These are phyloP conservation scores for Trichopoda pennipes DNA, from an alignment of 2,888 invertebrate species.

Conservation along the genomic window DNA sequence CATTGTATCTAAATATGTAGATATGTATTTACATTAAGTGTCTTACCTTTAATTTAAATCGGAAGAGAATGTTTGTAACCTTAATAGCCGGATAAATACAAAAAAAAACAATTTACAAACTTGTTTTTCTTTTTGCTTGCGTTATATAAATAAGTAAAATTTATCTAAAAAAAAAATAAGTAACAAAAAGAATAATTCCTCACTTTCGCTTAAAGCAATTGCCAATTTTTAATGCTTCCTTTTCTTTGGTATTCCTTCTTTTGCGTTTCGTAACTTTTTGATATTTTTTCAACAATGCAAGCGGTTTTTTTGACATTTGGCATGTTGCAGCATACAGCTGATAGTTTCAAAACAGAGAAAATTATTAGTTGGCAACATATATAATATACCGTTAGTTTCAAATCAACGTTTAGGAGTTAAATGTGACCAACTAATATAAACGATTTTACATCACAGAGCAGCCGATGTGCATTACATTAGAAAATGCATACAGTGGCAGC, in stretches of 20 bases:
- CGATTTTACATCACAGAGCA: no score
- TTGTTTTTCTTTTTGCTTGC: background rate
- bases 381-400: background rate
- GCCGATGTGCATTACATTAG: no score
- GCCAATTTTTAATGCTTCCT: conserved; percentile 26
- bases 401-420: background rate
- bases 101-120: conserved; percentile 1
- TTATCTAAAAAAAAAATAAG: conserved; percentile 52
- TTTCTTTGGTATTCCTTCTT: conserved; percentile 43
- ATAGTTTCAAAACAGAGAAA: conserved; percentile 23
- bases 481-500: no score
- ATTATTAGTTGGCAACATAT: conserved; percentile 6
- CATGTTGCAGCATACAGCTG: conserved; percentile 14
- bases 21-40: background rate
- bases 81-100: background rate
- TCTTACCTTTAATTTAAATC: conserved; percentile 26
- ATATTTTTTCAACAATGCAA: background rate
- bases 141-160: conserved; percentile 33
- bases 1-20: background rate
- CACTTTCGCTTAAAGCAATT: conserved; percentile 34
- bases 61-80: background rate
- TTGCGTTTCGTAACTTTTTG: conserved; percentile 40
- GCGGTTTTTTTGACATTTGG: conserved; percentile 37
- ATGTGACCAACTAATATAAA: background rate
- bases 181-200: conserved; percentile 56